Evolutionary conservation across 1,140 invertebrate genomes (phyloP).

Genomic region (Euwallacea similis): DNA sequence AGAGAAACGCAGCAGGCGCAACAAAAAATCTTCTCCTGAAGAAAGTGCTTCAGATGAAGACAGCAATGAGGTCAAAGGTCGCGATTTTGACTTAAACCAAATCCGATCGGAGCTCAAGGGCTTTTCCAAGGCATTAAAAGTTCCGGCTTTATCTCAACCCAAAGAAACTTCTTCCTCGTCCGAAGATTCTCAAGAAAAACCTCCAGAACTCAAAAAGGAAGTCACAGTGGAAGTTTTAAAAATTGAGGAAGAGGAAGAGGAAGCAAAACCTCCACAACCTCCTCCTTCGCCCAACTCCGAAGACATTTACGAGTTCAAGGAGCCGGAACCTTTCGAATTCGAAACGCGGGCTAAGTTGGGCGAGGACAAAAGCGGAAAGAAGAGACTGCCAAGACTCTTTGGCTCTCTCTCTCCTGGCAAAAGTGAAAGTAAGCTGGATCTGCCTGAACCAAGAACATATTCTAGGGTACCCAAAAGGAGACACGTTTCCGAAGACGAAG

Average conservation of each 20-base stretch:
- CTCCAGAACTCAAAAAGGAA: conserved; percentile 38
- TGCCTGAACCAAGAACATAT: conserved; percentile 29
- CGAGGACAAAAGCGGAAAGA: conserved; percentile 60
- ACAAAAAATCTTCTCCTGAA: conserved; percentile 9
- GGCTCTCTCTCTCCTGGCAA: conserved; percentile 56
- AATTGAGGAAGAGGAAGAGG: conserved; percentile 15
- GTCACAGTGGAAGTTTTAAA: conserved; percentile 35
- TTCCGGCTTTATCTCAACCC: conserved; percentile 46
- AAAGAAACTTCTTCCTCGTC: conserved; percentile 52
- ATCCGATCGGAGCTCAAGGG: conserved; percentile 83
- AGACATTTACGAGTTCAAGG: conserved; percentile 87
- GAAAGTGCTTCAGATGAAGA: conserved; percentile 36
- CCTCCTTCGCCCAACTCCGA: conserved; percentile 54
- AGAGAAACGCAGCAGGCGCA: conserved; percentile 43
- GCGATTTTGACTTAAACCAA: conserved; percentile 81
- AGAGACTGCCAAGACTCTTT: conserved; percentile 60
- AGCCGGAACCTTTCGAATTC: conserved; percentile 83
- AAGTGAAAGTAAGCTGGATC: conserved; percentile 16
- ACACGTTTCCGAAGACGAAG: conserved; percentile 38
- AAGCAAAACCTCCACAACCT: background rate
- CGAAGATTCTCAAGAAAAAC: conserved; percentile 53
- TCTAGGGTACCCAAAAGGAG: conserved; percentile 42
- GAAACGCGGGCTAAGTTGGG: conserved; percentile 61
- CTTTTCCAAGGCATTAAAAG: conserved; percentile 65
- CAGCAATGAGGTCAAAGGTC: conserved; percentile 59